Evolutionary conservation across 2,113 vertebrate species (phyloP).

Genomic region (Gymnogyps californianus): DNA sequence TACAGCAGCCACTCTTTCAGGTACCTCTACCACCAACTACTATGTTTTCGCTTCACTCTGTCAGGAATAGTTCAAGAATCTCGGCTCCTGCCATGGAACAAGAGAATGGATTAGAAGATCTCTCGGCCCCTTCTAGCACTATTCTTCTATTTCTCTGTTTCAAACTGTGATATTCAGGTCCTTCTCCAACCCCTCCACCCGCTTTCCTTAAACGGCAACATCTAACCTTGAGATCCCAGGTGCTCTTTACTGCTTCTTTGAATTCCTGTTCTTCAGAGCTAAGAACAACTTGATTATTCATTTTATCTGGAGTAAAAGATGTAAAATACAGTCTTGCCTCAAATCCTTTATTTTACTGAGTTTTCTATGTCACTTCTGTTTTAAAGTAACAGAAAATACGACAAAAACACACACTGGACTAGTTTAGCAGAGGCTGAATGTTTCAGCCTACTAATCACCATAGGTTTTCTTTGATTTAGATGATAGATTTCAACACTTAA

Average conservation of each 20-base stretch:
- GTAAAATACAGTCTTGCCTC: background rate
- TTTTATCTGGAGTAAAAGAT: background rate
- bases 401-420: background rate
- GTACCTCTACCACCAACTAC: background rate
- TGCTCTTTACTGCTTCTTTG: background rate
- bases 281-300: background rate
- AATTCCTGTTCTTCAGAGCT: background rate
- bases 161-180: background rate
- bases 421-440: background rate
- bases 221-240: background rate
- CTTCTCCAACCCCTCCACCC: background rate
- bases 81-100: background rate
- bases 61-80: background rate
- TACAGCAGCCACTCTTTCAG: background rate
- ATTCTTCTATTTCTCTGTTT: background rate
- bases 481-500: background rate
- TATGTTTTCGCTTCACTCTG: background rate
- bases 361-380: background rate
- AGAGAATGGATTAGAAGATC: background rate
- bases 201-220: background rate
- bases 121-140: background rate
- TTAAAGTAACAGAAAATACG: background rate
- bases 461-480: background rate
- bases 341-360: background rate
- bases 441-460: background rate